These are phyloP conservation scores for Neoaliturus tenellus DNA, from an alignment of 2,888 invertebrate species.

Conservation along the genomic window DNA sequence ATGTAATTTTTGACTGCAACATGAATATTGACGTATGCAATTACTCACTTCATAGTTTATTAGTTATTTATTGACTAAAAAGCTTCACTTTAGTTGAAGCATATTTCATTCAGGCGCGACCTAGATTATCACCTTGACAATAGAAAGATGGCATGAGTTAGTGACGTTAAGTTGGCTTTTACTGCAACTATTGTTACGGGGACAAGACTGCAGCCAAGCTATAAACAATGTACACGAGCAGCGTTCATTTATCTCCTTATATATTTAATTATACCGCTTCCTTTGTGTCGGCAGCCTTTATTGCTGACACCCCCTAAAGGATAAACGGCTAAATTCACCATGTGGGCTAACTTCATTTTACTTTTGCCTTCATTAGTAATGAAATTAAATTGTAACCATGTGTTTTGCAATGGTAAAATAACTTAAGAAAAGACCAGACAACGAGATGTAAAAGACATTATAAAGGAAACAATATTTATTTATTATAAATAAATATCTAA, in stretches of 20 bases:
- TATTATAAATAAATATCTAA: too few relatives aligned
- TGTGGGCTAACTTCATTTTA: neutral
- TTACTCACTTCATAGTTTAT: too few relatives aligned
- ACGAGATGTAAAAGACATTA: too few relatives aligned
- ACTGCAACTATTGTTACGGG: constrained; percentile 32
- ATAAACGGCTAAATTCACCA: neutral
- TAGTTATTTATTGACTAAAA: too few relatives aligned
- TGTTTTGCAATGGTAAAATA: too few relatives aligned
- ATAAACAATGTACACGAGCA: neutral
- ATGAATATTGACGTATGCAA: too few relatives aligned
- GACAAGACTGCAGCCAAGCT: constrained; percentile 7
- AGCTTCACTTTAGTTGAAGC: neutral
- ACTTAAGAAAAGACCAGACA: too few relatives aligned
- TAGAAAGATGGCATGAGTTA: neutral
- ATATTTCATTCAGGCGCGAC: neutral
- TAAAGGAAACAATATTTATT: too few relatives aligned
- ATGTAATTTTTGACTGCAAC: too few relatives aligned
- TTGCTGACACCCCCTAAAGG: neutral
- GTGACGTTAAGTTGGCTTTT: neutral
- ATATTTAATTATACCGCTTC: constrained; percentile 4
- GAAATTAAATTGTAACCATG: too few relatives aligned
- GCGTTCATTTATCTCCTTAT: neutral
- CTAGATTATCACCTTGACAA: neutral
- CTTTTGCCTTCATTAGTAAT: neutral
- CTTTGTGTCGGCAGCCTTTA: neutral